Conservation (phyloP, 2,797 vertebrate species). For the Chaetodon trifasciatus region DNA sequence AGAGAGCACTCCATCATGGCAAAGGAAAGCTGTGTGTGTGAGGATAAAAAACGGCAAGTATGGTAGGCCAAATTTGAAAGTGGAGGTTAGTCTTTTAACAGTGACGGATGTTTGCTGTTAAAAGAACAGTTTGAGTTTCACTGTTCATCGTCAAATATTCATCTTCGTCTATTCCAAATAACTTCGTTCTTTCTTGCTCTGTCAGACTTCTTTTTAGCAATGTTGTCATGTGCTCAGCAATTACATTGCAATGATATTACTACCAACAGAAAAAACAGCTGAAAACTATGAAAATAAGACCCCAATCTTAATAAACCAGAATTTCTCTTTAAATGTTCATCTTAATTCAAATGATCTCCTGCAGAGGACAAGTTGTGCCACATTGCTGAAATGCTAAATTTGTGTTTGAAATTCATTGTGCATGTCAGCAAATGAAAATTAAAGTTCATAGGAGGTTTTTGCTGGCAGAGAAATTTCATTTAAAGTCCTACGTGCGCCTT, state of each 20-base stretch:
- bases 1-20: not conserved
- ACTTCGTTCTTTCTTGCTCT: not conserved
- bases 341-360: slow-evolving; percentile 30
- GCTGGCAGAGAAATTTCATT: slow-evolving; percentile 38
- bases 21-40: not conserved
- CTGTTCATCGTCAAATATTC: not conserved
- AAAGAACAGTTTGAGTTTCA: not conserved
- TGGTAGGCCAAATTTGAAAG: not conserved
- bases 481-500: slow-evolving; percentile 37
- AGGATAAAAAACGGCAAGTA: not conserved
- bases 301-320: not conserved
- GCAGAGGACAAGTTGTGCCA: not conserved
- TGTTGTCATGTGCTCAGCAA: not conserved
- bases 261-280: not conserved
- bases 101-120: not conserved
- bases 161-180: not conserved
- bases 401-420: slow-evolving; percentile 46
- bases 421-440: slow-evolving; percentile 44
- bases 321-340: not conserved
- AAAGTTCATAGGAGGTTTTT: slow-evolving; percentile 45
- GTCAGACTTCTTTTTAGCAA: slow-evolving; percentile 3
- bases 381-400: slow-evolving; percentile 22
- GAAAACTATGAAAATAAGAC: not conserved
- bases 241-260: slow-evolving; percentile 9
- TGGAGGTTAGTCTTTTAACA: not conserved